Percentiles rank a stretch among this genome's conserved stretches.
Conservation (phyloP, 2,888 invertebrate species). For the Saturnia japonica region DNA sequence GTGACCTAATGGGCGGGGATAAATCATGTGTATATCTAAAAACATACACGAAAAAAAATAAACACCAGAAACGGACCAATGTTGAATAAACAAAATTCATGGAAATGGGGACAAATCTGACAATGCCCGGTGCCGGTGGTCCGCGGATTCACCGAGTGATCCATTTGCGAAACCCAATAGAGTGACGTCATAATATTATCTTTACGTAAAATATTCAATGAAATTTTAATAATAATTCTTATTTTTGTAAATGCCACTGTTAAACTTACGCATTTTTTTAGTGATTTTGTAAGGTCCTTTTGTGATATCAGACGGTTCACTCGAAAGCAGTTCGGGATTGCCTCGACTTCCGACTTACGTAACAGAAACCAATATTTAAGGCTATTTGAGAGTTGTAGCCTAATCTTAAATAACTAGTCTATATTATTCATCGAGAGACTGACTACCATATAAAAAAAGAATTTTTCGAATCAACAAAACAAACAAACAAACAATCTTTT, state of each 20-base stretch:
- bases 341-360: too few species aligned
- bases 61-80: constrained; percentile 64
- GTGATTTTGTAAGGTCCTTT: background rate
- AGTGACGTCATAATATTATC: constrained; percentile 40
- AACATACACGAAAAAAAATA: constrained; percentile 63
- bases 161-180: constrained; percentile 55
- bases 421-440: too few species aligned
- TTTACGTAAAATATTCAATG: constrained; percentile 14
- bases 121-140: constrained; percentile 68
- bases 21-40: constrained; percentile 75
- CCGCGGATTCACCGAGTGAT: constrained; percentile 52
- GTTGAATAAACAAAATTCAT: constrained; percentile 79
- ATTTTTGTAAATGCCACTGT: background rate
- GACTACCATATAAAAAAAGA: too few species aligned
- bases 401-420: too few species aligned
- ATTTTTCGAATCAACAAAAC: too few species aligned
- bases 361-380: too few species aligned
- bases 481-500: too few species aligned
- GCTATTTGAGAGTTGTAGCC: too few species aligned
- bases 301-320: too few species aligned
- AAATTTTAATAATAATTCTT: background rate
- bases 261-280: background rate
- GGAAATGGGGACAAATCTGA: constrained; percentile 78
- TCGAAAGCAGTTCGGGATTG: too few species aligned
- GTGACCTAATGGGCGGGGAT: constrained; percentile 78